These are phyloP conservation scores for Gadus chalcogrammus DNA, from an alignment of 2,113 vertebrate genomes.

Conservation along the genomic window DNA sequence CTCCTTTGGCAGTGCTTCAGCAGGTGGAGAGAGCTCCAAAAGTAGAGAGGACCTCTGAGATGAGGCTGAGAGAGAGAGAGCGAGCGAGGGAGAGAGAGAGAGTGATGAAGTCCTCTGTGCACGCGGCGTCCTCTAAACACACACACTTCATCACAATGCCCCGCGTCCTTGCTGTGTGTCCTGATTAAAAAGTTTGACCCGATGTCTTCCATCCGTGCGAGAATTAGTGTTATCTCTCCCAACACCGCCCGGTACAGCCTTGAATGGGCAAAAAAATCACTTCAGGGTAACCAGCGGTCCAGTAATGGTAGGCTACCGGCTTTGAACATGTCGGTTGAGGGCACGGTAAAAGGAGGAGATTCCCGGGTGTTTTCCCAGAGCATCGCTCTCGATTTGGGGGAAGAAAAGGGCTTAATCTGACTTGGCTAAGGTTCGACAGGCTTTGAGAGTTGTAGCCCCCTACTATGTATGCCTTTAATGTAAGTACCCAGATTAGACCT, in stretches of 20 bases:
- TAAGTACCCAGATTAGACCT: slow-evolving; percentile 43
- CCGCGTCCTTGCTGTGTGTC: slow-evolving; percentile 68
- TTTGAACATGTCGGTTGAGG: slow-evolving; percentile 4
- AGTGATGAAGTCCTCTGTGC: slow-evolving; percentile 65
- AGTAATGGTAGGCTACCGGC: neutral
- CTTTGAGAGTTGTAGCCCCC: slow-evolving; percentile 29
- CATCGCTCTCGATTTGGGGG: slow-evolving; percentile 2
- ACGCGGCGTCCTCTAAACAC: slow-evolving; percentile 66
- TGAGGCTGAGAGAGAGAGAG: slow-evolving; percentile 34
- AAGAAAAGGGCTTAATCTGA: slow-evolving; percentile 15
- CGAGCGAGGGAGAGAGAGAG: slow-evolving; percentile 34
- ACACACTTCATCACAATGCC: slow-evolving; percentile 66
- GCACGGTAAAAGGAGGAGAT: neutral
- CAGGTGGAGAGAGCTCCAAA: slow-evolving; percentile 63
- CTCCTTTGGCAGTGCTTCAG: slow-evolving; percentile 67
- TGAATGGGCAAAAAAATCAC: slow-evolving; percentile 17
- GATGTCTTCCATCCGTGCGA: slow-evolving; percentile 47
- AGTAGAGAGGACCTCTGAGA: slow-evolving; percentile 66
- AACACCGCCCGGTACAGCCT: slow-evolving; percentile 15
- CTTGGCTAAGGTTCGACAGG: slow-evolving; percentile 36
- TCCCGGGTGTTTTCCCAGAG: neutral
- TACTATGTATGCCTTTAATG: slow-evolving; percentile 45
- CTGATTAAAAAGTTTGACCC: slow-evolving; percentile 70
- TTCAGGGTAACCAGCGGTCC: slow-evolving; percentile 11
- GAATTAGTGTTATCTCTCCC: slow-evolving; percentile 49